A percentile compares a stretch with the other conserved stretches of the same genome.
phyloP scores from a whole-genome alignment of 2,888 invertebrate species.

The Diloba caeruleocephala region DNA sequence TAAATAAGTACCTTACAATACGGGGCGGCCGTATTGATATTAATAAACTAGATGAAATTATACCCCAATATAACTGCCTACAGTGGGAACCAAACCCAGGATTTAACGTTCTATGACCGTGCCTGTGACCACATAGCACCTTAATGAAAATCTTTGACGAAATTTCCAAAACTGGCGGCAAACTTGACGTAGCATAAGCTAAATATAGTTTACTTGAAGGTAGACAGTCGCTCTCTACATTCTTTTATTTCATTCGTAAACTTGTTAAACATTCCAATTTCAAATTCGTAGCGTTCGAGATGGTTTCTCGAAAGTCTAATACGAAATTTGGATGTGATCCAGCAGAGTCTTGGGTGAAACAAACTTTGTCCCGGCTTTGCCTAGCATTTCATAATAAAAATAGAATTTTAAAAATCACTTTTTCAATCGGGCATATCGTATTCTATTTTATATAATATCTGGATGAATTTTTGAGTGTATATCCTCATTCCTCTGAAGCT shows the following conservation, averaged over 20 bases:
- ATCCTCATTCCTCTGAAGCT: no score
- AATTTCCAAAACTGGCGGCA: background rate
- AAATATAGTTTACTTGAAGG: constrained; percentile 16
- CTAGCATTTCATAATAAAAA: constrained; percentile 16
- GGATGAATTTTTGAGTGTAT: no score
- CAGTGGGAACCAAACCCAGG: no score
- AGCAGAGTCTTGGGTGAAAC: constrained; percentile 19
- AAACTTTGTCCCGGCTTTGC: constrained; percentile 28
- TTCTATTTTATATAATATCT: no score
- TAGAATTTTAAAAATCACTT: background rate
- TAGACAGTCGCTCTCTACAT: constrained; percentile 14
- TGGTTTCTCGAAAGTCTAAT: constrained; percentile 50
- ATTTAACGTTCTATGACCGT: no score
- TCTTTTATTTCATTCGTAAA: constrained; percentile 48
- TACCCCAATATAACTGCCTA: no score
- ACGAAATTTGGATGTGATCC: constrained; percentile 55
- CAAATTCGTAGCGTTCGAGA: constrained; percentile 45
- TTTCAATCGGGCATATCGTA: no score
- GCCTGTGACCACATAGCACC: no score
- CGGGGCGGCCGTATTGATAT: no score
- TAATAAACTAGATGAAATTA: no score
- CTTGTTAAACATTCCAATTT: constrained; percentile 59
- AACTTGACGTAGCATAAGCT: constrained; percentile 9
- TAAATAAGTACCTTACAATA: no score
- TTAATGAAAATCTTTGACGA: background rate